Evolutionary conservation across 2,113 vertebrate species (phyloP).

Genomic region (Nicator chloris): DNA sequence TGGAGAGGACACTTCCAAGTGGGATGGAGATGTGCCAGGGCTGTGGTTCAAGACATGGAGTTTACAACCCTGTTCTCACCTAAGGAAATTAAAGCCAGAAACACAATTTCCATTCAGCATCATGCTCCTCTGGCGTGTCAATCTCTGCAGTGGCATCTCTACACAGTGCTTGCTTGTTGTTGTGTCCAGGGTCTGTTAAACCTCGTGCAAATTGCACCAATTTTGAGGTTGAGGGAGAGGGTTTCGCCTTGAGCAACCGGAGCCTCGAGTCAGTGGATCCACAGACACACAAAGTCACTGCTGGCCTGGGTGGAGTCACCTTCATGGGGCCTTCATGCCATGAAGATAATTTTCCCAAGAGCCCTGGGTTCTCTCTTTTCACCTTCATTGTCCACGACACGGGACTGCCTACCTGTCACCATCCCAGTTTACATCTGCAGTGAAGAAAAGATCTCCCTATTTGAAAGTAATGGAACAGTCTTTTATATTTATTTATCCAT

Average conservation of each 20-base stretch:
- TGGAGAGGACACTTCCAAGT: background rate
- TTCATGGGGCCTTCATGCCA: background rate
- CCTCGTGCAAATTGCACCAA: background rate
- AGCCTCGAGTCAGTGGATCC: background rate
- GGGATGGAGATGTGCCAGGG: background rate
- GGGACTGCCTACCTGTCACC: background rate
- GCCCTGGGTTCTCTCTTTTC: background rate
- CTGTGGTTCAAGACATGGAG: background rate
- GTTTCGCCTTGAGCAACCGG: background rate
- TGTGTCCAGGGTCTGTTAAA: background rate
- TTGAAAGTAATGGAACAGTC: background rate
- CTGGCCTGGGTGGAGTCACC: background rate
- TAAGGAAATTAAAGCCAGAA: background rate
- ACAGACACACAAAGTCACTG: background rate
- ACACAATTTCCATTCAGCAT: background rate
- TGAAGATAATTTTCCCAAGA: background rate
- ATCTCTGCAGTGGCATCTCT: background rate
- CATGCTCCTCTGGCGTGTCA: background rate
- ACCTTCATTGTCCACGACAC: fast-evolving
- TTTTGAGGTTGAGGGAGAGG: background rate
- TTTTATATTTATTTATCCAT: background rate
- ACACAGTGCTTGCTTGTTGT: background rate
- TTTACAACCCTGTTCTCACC: background rate
- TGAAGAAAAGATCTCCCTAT: background rate
- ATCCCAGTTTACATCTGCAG: background rate